Base-by-base conservation (phyloP, 2,888 invertebrate genomes). In the Drosophila borealis region DNA sequence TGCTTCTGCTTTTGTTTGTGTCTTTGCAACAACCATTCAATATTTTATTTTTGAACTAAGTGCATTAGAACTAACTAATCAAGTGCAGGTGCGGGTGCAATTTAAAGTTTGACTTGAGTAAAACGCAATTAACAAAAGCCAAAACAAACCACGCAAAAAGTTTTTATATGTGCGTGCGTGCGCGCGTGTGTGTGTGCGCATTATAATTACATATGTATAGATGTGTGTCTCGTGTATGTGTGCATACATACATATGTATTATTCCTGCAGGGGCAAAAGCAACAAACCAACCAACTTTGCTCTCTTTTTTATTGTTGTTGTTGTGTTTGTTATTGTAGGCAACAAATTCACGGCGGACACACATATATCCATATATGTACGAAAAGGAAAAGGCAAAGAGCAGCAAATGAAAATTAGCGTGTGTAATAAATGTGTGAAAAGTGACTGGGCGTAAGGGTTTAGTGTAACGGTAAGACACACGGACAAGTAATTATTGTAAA, bases 1-100 rank as follows among this genome's bases (percentile, higher is more conserved):
- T 87, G 84, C 81, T 87, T 84, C 79, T 81, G 79, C 79, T 82
- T 80, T 80, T 83, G 82, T 88, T 83, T 82, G 88, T 82, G 82
- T 82, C 86, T 83, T 88, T 83, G 71, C 71, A 81, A 81, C 74
- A 84, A 74, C 51, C 79, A 84, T 81, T 74, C 88, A 85, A 86
- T 86, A 80, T 86, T 80, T 65, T 72, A 72, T 64, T 68, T 76
- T 73, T 70, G 49, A 59, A 44, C 51, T 48, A 19, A 59, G 33
- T 74, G 53, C 48, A 54, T 57, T n/a, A 56, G 54, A 42, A 53
- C 39, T 57, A 74, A 59, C 41, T 45, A 59, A 62, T 60, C 34
- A 61, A 62, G 48, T 74, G 42, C 33, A 60, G 49, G 39, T 73
- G 39, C 34, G 44, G 25, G 13, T 25, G 42, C 21, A 29, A 19